Base-by-base conservation (phyloP, 1,140 invertebrate genomes). In the Eueides isabella region DNA sequence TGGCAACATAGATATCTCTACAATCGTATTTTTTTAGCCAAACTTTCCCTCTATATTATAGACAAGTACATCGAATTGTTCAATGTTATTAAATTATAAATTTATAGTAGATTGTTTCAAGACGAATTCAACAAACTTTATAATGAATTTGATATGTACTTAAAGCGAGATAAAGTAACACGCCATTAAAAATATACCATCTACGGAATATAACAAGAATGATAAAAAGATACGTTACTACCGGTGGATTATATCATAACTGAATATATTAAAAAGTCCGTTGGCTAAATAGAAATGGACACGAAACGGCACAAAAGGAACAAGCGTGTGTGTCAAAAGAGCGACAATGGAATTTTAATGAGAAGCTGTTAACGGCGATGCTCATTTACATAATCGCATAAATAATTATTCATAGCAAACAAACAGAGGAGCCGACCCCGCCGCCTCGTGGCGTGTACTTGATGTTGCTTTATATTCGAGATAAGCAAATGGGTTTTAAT, bases 281-380 rank as follows among this genome's bases (percentile, higher is more conserved):
- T 81, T 77, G 74, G 73, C 74, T 80, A 82, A 76, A 78, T 69
- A 72, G 80, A 85, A 89, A 88, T 84, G 74, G 77, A 87, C 77
- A 86, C 81, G 75, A 82, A 81, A 86, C 75, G 78, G 83, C 75
- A 85, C 84, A 88, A 87, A 86, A 84, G 82, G 82, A 83, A 78
- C 81, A 74, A 78, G 78, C 74, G 73, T 82, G 80, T 81, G 84
- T 82, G 85, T 78, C 80, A 79, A 83, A 69, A 77, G 76, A 83
- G 76, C 78, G 75, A 88, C 87, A 91, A 89, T 85, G 83, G 85
- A 90, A 90, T 91, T 86, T 87, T 87, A 90, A 91, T 92, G 87
- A 89, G 85, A 70, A 75, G 80, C 82, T 82, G 88, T 87, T 87
- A 88, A 85, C 82, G 81, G 84, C 84, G 81, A 84, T 83, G 73